phyloP scores from a whole-genome alignment of 2,888 invertebrate genomes.

The Lithosia quadra region DNA sequence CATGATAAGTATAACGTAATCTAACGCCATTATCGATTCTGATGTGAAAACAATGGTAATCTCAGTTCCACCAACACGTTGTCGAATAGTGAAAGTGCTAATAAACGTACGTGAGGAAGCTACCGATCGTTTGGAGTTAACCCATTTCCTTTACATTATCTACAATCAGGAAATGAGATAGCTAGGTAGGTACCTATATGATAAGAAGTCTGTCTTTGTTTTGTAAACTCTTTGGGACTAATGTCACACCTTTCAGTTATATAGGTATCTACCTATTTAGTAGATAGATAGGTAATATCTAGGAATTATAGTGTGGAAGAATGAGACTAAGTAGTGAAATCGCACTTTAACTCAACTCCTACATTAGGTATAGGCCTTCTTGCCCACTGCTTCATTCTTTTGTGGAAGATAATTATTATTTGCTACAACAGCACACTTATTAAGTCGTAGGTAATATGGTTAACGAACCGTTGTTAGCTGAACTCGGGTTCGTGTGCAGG shows the following conservation, averaged over 20 bases:
- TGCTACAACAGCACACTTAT: constrained; percentile 16
- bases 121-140: constrained; percentile 56
- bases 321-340: neutral
- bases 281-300: no score
- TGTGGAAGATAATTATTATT: neutral
- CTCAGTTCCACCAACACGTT: constrained; percentile 54
- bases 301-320: neutral
- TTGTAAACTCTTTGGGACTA: constrained; percentile 10
- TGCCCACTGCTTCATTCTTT: neutral
- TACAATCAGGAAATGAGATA: constrained; percentile 37
- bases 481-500: constrained; percentile 69
- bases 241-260: neutral
- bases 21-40: constrained; percentile 35
- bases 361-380: neutral
- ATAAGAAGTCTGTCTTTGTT: constrained; percentile 14
- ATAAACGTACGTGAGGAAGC: constrained; percentile 65
- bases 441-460: constrained; percentile 33
- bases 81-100: constrained; percentile 71
- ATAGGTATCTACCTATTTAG: neutral
- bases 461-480: constrained; percentile 60
- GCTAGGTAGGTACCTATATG: no score
- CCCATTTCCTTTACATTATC: constrained; percentile 47
- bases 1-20: constrained; percentile 25
- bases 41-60: constrained; percentile 59
- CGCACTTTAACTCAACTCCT: neutral